phyloP scores from a whole-genome alignment of 2,797 vertebrate species.

The Gadopsis marmoratus region DNA sequence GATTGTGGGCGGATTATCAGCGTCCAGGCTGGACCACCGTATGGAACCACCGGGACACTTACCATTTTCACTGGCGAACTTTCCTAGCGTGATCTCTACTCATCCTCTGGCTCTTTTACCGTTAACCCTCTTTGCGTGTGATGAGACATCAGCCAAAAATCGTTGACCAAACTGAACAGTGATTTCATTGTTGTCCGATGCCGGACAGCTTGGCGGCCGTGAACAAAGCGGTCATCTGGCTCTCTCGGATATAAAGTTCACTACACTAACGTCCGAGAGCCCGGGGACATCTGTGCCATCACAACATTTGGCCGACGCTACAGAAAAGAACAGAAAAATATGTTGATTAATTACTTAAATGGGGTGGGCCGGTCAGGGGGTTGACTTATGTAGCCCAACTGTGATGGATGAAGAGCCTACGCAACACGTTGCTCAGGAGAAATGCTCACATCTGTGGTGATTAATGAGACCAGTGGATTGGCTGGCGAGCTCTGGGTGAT shows the following conservation, averaged over 20 bases:
- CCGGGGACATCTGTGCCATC: slow-evolving; percentile 58
- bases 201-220: slow-evolving; percentile 6
- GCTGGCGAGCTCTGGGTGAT: slow-evolving; percentile 17
- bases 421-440: slow-evolving; percentile 33
- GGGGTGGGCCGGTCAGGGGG: slow-evolving; percentile 33
- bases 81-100: slow-evolving; percentile 16
- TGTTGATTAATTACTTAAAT: slow-evolving; percentile 73
- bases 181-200: not conserved
- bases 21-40: slow-evolving; percentile 52
- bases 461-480: slow-evolving; percentile 45
- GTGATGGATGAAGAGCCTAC: slow-evolving; percentile 48
- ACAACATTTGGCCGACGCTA: slow-evolving; percentile 25
- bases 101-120: slow-evolving; percentile 18
- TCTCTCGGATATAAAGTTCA: slow-evolving; percentile 33
- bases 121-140: slow-evolving; percentile 35
- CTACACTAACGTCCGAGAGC: slow-evolving; percentile 29
- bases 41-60: slow-evolving; percentile 38
- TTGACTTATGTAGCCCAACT: slow-evolving; percentile 48
- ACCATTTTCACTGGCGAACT: slow-evolving; percentile 1
- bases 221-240: slow-evolving; percentile 6
- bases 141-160: slow-evolving; percentile 13
- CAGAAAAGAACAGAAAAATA: slow-evolving; percentile 32
- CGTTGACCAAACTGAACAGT: not conserved
- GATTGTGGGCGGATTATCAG: slow-evolving; percentile 63
- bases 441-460: slow-evolving; percentile 36